Percentiles rank a stretch among this genome's conserved stretches.
Evolutionary conservation across 30 jellyfish, hydroid and myxozoan genomes (phyloP).

Genomic region (Turritopsis dohrnii): DNA sequence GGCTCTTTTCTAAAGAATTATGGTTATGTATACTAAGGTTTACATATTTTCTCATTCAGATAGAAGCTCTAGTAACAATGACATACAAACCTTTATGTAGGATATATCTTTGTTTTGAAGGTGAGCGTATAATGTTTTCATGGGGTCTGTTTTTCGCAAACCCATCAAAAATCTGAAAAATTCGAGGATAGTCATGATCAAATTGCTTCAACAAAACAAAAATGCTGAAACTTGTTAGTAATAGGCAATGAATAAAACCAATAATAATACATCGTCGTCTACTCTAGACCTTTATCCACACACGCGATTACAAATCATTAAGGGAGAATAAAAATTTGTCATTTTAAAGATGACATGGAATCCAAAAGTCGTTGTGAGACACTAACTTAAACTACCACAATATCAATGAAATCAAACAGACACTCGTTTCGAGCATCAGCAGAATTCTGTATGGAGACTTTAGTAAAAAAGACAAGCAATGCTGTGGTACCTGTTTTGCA

Average conservation of each 20-base stretch:
- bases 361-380: too few relatives aligned
- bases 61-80: background rate
- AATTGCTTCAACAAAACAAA: background rate
- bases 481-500: background rate
- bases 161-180: conserved; percentile 26
- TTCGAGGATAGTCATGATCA: too few relatives aligned
- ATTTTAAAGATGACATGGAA: too few relatives aligned
- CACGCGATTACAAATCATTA: too few relatives aligned
- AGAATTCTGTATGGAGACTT: background rate
- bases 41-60: too few relatives aligned
- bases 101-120: background rate
- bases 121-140: conserved; percentile 30
- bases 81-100: conserved; percentile 15
- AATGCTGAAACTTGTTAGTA: background rate
- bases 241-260: background rate
- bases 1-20: conserved; percentile 35
- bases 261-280: too few relatives aligned
- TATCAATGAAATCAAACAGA: too few relatives aligned
- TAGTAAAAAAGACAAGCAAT: background rate
- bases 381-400: too few relatives aligned
- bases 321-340: too few relatives aligned
- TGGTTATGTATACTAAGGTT: too few relatives aligned
- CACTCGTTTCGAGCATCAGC: background rate
- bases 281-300: too few relatives aligned
- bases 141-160: conserved; percentile 23